phyloP scores from a whole-genome alignment of 2,113 vertebrate species.

The Austrofundulus limnaeus region DNA sequence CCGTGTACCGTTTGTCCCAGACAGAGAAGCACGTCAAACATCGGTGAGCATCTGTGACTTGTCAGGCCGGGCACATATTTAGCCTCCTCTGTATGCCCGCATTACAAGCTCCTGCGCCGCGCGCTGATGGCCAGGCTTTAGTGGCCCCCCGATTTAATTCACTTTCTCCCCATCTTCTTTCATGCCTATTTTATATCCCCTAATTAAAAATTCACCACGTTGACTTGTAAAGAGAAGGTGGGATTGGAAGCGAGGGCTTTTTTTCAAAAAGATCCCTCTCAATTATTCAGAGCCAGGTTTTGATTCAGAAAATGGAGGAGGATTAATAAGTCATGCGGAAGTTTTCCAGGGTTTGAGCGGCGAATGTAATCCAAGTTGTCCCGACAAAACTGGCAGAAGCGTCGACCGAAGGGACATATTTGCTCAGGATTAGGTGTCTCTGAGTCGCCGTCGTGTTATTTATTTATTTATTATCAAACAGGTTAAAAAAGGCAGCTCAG shows the following conservation, averaged over 20 bases:
- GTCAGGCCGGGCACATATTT: constrained; percentile 50
- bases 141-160: constrained; percentile 60
- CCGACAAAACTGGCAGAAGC: constrained; percentile 27
- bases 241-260: constrained; percentile 64
- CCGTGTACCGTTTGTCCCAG: constrained; percentile 46
- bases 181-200: constrained; percentile 70
- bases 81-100: constrained; percentile 32
- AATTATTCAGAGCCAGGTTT: constrained; percentile 71
- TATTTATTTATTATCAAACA: constrained; percentile 10
- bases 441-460: constrained; percentile 23
- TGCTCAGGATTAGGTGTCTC: constrained; percentile 26
- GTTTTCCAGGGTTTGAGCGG: constrained; percentile 48
- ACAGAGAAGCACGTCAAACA: constrained; percentile 43
- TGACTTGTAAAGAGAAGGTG: constrained; percentile 72
- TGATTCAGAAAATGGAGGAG: constrained; percentile 68
- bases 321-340: constrained; percentile 69
- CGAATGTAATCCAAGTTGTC: constrained; percentile 40
- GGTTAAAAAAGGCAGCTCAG: neutral
- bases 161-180: constrained; percentile 60
- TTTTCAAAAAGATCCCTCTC: constrained; percentile 70
- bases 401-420: constrained; percentile 18
- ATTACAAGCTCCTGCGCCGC: constrained; percentile 1
- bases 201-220: constrained; percentile 77
- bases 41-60: constrained; percentile 45
- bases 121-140: constrained; percentile 42